Evolutionary conservation across 2,113 vertebrate genomes (phyloP).

Genomic region (Gambusia affinis): DNA sequence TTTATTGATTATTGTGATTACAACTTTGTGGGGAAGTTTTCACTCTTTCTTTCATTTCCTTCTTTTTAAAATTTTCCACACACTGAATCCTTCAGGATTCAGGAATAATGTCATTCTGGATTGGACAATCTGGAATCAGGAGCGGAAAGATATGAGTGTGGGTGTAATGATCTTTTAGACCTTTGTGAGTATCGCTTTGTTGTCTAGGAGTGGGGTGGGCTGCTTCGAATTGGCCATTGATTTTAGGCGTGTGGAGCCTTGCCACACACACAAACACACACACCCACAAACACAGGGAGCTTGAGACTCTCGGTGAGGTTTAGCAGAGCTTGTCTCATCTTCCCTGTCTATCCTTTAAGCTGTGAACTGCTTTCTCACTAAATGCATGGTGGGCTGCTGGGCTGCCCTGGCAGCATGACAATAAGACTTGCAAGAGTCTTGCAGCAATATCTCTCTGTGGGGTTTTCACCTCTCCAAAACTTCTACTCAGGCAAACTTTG

Average conservation of each 20-base stretch:
- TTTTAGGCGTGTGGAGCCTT: slow-evolving; percentile 58
- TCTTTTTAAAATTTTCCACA: slow-evolving; percentile 3
- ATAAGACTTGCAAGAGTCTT: slow-evolving; percentile 42
- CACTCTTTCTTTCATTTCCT: slow-evolving; percentile 12
- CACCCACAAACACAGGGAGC: slow-evolving; percentile 24
- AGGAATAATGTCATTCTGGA: slow-evolving; percentile 18
- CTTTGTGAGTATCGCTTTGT: slow-evolving; percentile 57
- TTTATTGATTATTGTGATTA: slow-evolving; percentile 24
- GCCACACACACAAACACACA: background rate
- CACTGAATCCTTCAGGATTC: background rate
- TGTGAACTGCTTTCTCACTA: slow-evolving; percentile 64
- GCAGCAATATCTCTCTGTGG: slow-evolving; percentile 38
- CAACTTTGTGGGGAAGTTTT: slow-evolving; percentile 31
- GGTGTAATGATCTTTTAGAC: slow-evolving; percentile 63
- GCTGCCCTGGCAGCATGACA: slow-evolving; percentile 57
- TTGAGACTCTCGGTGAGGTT: slow-evolving; percentile 59
- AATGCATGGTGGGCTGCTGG: slow-evolving; percentile 57
- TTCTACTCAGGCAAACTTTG: slow-evolving; percentile 17
- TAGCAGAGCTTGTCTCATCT: slow-evolving; percentile 66
- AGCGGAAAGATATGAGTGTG: slow-evolving; percentile 29
- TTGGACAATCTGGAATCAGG: slow-evolving; percentile 5
- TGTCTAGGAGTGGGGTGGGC: slow-evolving; percentile 46
- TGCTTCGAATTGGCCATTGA: slow-evolving; percentile 66
- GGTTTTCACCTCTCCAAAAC: slow-evolving; percentile 20
- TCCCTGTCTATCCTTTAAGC: slow-evolving; percentile 66